Conservation (phyloP, 2,888 invertebrate genomes). For the Sarcophaga variegata region DNA sequence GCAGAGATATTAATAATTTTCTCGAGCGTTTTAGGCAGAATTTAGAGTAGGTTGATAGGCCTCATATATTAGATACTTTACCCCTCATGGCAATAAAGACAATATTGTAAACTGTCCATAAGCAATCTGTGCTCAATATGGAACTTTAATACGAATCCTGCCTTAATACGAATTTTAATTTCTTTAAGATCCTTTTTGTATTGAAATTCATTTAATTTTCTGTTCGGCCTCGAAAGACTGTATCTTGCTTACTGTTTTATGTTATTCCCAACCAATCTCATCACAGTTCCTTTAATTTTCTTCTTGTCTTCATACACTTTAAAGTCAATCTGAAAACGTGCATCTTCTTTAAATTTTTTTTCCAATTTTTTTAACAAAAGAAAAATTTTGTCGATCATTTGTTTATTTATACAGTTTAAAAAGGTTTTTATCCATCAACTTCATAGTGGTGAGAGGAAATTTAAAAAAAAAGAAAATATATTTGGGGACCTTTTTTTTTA, state of each 20-base stretch:
- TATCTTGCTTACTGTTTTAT: not conserved
- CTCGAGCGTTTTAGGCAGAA: too few species aligned
- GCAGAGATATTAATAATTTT: too few species aligned
- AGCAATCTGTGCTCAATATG: too few species aligned
- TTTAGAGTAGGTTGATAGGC: too few species aligned
- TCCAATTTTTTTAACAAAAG: not conserved
- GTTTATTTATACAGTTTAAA: slow-evolving; percentile 51
- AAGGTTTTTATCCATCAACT: slow-evolving; percentile 20
- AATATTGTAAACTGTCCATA: not conserved
- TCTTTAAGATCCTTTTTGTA: too few species aligned
- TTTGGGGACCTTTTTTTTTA: slow-evolving; percentile 2
- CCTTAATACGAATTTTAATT: too few species aligned
- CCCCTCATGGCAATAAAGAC: not conserved
- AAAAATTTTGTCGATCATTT: slow-evolving; percentile 55
- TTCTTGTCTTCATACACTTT: slow-evolving; percentile 29
- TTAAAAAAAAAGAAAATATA: slow-evolving; percentile 13
- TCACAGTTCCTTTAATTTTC: not conserved
- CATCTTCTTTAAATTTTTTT: slow-evolving; percentile 35
- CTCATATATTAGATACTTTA: too few species aligned
- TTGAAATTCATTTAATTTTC: too few species aligned
- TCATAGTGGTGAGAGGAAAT: slow-evolving; percentile 51
- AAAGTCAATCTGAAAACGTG: slow-evolving; percentile 58
- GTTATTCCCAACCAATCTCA: not conserved
- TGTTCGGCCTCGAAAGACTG: too few species aligned
- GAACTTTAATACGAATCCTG: too few species aligned